These are phyloP conservation scores for Anguilla obscura DNA, from an alignment of 2,797 vertebrate genomes.

Conservation along the genomic window DNA sequence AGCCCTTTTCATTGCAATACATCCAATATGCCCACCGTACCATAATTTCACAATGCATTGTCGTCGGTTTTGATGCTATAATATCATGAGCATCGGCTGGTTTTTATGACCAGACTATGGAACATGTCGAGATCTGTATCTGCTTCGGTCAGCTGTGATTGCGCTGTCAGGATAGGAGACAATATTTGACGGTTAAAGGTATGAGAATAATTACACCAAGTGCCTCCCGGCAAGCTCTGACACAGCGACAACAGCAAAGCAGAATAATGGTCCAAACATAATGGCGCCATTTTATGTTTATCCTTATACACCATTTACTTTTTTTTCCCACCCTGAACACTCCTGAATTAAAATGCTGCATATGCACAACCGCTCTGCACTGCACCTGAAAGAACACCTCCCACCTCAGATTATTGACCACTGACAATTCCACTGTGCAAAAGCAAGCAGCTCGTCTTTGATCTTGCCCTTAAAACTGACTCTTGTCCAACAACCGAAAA, in stretches of 20 bases:
- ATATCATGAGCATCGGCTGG: background rate
- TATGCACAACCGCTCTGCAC: background rate
- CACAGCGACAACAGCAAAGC: background rate
- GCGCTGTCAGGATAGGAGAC: background rate
- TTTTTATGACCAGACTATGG: background rate
- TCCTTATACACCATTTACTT: background rate
- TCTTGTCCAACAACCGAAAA: slow-evolving; percentile 11
- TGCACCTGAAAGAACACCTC: background rate
- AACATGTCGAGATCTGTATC: background rate
- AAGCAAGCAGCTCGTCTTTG: background rate
- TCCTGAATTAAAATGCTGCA: background rate
- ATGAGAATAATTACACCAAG: background rate
- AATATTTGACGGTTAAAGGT: background rate
- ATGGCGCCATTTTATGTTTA: slow-evolving; percentile 1
- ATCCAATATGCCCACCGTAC: background rate
- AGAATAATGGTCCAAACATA: slow-evolving; percentile 7
- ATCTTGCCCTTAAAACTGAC: background rate
- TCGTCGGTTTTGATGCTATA: background rate
- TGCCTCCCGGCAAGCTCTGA: background rate
- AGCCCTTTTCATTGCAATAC: background rate
- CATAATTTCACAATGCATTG: background rate
- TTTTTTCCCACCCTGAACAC: background rate
- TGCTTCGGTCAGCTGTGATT: background rate
- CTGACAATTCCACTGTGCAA: background rate
- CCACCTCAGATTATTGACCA: background rate